phyloP scores from a whole-genome alignment of 1,140 invertebrate species.

The Habropoda laboriosa region DNA sequence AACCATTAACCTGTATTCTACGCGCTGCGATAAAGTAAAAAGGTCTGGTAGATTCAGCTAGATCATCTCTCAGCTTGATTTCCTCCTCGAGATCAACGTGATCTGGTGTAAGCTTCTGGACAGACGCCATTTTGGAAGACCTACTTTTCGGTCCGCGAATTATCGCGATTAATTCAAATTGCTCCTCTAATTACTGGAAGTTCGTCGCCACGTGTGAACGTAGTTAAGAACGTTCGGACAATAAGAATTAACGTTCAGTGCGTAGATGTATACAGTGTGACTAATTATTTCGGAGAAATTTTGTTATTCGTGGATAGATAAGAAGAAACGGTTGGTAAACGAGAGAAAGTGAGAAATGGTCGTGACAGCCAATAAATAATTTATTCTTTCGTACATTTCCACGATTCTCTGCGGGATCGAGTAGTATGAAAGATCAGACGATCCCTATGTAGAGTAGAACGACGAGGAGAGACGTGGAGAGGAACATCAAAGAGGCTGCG shows the following conservation, averaged over 20 bases:
- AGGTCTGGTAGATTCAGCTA: constrained; percentile 49
- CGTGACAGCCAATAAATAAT: constrained; percentile 22
- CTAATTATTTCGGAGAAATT: neutral
- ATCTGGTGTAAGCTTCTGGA: constrained; percentile 36
- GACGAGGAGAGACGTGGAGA: constrained; percentile 32
- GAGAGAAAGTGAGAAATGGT: no score
- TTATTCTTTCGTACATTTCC: constrained; percentile 7
- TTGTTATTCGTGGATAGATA: no score
- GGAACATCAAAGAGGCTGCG: constrained; percentile 15
- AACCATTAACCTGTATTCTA: constrained; percentile 70
- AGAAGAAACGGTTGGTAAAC: neutral
- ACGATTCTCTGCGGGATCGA: no score
- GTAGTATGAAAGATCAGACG: constrained; percentile 1
- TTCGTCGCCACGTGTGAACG: neutral
- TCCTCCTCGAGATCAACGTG: constrained; percentile 41
- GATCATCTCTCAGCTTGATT: constrained; percentile 49
- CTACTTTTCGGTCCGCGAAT: neutral
- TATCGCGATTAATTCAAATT: no score
- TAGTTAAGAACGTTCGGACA: neutral
- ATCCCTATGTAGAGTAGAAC: constrained; percentile 53
- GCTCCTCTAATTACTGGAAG: neutral
- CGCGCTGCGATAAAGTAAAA: constrained; percentile 63
- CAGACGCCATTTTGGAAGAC: constrained; percentile 55
- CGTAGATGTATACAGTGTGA: neutral
- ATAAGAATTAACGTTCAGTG: no score